phyloP scores from a whole-genome alignment of 1,140 invertebrate genomes.

The Ladona fulva region DNA sequence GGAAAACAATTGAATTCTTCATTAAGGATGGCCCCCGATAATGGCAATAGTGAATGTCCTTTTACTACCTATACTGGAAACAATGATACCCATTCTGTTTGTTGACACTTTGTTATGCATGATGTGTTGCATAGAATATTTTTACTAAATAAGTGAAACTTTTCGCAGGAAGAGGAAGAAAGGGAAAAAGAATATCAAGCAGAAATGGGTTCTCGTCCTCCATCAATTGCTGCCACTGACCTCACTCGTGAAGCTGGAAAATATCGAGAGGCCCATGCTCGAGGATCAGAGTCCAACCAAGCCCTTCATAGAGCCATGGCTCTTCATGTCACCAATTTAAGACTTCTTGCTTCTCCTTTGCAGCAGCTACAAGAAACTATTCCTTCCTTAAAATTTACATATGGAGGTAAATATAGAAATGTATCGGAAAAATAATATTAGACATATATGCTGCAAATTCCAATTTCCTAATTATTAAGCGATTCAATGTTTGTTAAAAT shows the following conservation, averaged over 20 bases:
- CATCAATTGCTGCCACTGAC: constrained; percentile 77
- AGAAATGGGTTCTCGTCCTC: constrained; percentile 68
- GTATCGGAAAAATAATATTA: no score
- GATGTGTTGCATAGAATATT: no score
- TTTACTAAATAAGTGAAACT: no score
- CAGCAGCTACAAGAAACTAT: constrained; percentile 66
- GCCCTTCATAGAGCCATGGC: constrained; percentile 86
- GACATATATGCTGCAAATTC: no score
- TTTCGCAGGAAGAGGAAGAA: constrained; percentile 50
- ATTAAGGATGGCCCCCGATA: no score
- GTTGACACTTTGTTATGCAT: no score
- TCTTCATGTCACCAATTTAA: constrained; percentile 78
- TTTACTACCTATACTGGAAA: no score
- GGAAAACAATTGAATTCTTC: no score
- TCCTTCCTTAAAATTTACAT: constrained; percentile 50
- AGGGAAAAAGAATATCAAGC: constrained; percentile 73
- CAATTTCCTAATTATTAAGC: no score
- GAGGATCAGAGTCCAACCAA: constrained; percentile 83
- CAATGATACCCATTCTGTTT: no score
- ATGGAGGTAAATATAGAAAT: neutral
- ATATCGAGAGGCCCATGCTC: constrained; percentile 76
- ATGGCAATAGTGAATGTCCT: no score
- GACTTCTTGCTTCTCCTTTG: constrained; percentile 69
- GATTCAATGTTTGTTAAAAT: no score
- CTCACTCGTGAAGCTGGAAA: constrained; percentile 75